Evolutionary conservation across 2,888 invertebrate genomes (phyloP).

Genomic region (Phyllotreta striolata): DNA sequence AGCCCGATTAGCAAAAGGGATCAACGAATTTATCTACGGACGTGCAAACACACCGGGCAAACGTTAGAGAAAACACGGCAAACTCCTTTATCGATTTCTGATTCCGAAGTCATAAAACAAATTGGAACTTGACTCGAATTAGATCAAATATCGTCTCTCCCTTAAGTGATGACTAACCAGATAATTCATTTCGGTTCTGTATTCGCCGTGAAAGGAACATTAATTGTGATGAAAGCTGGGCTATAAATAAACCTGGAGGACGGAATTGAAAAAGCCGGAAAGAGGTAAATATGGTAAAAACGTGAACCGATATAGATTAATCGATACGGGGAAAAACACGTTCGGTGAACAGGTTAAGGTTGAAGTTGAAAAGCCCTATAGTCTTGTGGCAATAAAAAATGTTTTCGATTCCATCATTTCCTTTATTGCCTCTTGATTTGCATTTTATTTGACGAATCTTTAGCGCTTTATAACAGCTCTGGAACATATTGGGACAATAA

Average conservation of each 20-base stretch:
- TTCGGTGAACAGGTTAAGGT: no score
- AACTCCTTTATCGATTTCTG: constrained; percentile 47
- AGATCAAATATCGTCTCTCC: constrained; percentile 32
- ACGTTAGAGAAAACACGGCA: constrained; percentile 9
- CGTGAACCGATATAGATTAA: constrained; percentile 26
- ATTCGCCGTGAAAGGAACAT: constrained; percentile 29
- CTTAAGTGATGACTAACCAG: constrained; percentile 31
- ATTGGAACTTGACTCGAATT: constrained; percentile 37
- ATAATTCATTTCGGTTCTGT: constrained; percentile 33
- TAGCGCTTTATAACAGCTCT: no score
- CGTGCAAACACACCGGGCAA: no score
- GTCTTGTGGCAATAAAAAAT: no score
- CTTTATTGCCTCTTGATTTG: no score
- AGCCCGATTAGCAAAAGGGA: no score
- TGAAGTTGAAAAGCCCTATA: no score
- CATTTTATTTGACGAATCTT: no score
- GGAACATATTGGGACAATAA: no score
- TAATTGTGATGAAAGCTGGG: constrained; percentile 31
- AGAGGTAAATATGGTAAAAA: constrained; percentile 26
- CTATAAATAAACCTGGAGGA: constrained; percentile 32
- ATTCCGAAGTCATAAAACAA: constrained; percentile 45
- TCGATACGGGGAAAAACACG: not conserved
- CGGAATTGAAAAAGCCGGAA: constrained; percentile 33
- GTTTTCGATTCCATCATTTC: no score
- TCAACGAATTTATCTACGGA: no score